Conservation (phyloP, 2,797 vertebrate species). For the Poeciliopsis paucimaculata region DNA sequence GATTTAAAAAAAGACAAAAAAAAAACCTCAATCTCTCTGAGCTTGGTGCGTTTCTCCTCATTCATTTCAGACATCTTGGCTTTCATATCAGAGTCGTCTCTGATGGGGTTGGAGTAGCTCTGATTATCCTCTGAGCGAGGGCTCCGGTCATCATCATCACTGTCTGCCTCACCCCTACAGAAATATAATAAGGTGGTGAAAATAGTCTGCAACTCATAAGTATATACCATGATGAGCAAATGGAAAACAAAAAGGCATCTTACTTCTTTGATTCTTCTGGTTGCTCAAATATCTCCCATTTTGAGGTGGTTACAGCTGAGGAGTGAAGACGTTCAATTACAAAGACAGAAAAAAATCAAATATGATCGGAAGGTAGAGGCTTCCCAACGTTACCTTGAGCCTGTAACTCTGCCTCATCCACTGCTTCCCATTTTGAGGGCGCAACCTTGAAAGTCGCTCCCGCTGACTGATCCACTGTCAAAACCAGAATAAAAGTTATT, state of each 20-base stretch:
- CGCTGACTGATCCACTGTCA: conserved; percentile 88
- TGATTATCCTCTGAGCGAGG: conserved; percentile 89
- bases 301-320: conserved; percentile 95
- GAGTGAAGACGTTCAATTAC: not conserved
- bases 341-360: not conserved
- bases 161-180: conserved; percentile 87
- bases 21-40: conserved; percentile 94
- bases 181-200: not conserved
- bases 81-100: conserved; percentile 89
- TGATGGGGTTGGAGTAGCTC: conserved; percentile 88
- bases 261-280: conserved; percentile 93
- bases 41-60: conserved; percentile 96
- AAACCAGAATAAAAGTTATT: not conserved
- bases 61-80: conserved; percentile 94
- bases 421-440: conserved; percentile 98
- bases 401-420: conserved; percentile 92
- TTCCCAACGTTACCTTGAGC: conserved; percentile 85
- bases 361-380: not conserved
- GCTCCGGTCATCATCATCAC: conserved; percentile 89
- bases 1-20: too few relatives aligned
- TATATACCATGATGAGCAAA: not conserved
- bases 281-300: conserved; percentile 96
- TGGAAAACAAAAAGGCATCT: conserved; percentile 5
- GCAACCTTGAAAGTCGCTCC: conserved; percentile 96
- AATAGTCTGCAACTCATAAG: not conserved